A percentile compares a stretch with the other conserved stretches of the same genome.
These are phyloP conservation scores for Heliocidaris erythrogramma DNA, from an alignment of 35 echinoderm and acorn worm genomes.

Conservation along the genomic window DNA sequence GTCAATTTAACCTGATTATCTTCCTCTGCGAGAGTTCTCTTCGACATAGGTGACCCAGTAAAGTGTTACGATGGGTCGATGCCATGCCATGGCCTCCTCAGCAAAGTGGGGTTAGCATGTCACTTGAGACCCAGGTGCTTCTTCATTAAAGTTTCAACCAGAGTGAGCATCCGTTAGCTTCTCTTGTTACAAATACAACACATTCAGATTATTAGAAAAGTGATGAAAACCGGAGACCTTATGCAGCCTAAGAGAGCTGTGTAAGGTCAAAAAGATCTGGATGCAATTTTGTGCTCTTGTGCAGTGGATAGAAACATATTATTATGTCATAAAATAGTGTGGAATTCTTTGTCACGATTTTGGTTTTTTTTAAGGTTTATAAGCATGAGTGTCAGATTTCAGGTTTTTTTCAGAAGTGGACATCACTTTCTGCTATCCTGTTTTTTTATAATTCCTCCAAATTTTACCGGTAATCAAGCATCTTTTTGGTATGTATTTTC, in stretches of 20 bases:
- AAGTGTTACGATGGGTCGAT: background rate
- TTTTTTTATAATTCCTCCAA: no score
- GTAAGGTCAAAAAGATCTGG: background rate
- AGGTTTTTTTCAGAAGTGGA: no score
- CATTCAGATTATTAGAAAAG: background rate
- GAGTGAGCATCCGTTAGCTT: slow-evolving; percentile 1
- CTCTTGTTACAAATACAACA: background rate
- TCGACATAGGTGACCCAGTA: background rate
- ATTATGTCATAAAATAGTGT: no score
- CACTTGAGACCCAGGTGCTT: background rate
- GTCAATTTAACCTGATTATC: slow-evolving; percentile 18
- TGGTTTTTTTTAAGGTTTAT: no score
- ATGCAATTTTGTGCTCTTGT: background rate
- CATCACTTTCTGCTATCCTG: no score
- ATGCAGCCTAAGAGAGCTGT: background rate
- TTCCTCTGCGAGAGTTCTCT: background rate
- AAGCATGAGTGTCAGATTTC: no score
- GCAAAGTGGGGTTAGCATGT: background rate
- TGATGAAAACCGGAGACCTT: background rate
- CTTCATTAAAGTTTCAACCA: background rate
- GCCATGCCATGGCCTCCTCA: background rate
- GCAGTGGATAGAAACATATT: background rate
- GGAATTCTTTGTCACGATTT: no score
- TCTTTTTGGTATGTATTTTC: no score
- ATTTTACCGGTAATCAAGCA: no score